These are phyloP conservation scores for Stictonetta naevosa DNA, from an alignment of 2,113 vertebrate genomes.

Conservation along the genomic window DNA sequence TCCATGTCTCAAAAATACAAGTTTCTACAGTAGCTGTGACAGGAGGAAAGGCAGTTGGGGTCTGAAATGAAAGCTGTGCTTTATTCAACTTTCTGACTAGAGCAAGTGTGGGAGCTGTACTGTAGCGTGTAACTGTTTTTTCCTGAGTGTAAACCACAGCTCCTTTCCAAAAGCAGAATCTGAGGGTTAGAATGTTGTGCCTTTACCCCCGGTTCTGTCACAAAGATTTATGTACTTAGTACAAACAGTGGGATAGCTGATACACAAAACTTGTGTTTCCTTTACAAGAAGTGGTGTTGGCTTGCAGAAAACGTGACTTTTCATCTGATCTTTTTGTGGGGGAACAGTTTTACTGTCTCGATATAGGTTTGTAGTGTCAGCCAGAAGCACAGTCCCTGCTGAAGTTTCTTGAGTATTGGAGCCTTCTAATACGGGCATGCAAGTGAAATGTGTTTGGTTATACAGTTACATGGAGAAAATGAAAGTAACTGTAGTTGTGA, in stretches of 20 bases:
- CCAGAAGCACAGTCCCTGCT: neutral
- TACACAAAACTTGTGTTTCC: neutral
- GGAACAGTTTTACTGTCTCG: neutral
- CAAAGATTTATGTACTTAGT: neutral
- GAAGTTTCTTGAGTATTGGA: neutral
- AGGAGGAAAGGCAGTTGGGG: no score
- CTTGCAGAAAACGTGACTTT: accelerated
- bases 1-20: neutral
- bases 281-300: neutral
- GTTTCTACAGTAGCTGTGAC: neutral
- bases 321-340: neutral
- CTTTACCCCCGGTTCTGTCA: neutral
- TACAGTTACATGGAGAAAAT: neutral
- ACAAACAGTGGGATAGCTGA: neutral
- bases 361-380: neutral
- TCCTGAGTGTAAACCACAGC: neutral
- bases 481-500: neutral
- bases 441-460: neutral
- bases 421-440: neutral
- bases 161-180: neutral
- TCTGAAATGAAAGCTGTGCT: neutral
- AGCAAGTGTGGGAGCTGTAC: neutral
- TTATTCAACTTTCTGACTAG: neutral
- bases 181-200: neutral
- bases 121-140: no score